Evolutionary conservation across 2,888 invertebrate genomes (phyloP).

Genomic region (Nephrotoma flavescens): DNA sequence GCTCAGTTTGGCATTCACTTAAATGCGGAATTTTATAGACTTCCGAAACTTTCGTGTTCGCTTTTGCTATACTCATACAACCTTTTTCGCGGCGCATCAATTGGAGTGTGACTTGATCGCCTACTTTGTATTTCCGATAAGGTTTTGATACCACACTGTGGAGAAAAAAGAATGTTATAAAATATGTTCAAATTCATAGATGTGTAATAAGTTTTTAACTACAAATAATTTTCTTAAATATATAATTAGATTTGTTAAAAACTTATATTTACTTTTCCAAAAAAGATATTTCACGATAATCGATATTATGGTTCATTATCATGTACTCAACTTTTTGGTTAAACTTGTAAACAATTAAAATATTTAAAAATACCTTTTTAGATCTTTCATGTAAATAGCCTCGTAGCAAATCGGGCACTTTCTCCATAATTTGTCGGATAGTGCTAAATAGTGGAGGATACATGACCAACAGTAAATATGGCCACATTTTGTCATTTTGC

Average conservation of each 20-base stretch:
- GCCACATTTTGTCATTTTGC: conserved; percentile 86
- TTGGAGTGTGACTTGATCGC: conserved; percentile 59
- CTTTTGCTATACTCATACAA: background rate
- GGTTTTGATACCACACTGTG: conserved; percentile 9
- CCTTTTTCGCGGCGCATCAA: conserved; percentile 74
- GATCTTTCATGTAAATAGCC: conserved; percentile 58
- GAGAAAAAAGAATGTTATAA: background rate
- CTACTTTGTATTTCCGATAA: conserved; percentile 31
- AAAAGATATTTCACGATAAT: conserved; percentile 1
- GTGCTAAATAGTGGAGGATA: conserved; percentile 76
- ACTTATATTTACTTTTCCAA: background rate
- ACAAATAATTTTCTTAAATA: background rate
- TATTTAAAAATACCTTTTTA: conserved; percentile 51
- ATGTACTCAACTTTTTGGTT: background rate
- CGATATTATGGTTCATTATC: background rate
- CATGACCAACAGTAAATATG: conserved; percentile 96
- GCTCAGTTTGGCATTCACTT: conserved; percentile 33
- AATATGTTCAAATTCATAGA: background rate
- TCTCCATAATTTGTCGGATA: conserved; percentile 67
- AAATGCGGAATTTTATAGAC: conserved; percentile 28
- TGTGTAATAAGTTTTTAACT: background rate
- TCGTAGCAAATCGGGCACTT: conserved; percentile 91
- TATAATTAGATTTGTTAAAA: background rate
- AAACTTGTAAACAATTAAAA: background rate
- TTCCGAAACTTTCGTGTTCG: conserved; percentile 21